Percentiles rank a stretch among this genome's conserved stretches.
Conservation (phyloP, 2,113 vertebrate species). For the Corydoras sp. region DNA sequence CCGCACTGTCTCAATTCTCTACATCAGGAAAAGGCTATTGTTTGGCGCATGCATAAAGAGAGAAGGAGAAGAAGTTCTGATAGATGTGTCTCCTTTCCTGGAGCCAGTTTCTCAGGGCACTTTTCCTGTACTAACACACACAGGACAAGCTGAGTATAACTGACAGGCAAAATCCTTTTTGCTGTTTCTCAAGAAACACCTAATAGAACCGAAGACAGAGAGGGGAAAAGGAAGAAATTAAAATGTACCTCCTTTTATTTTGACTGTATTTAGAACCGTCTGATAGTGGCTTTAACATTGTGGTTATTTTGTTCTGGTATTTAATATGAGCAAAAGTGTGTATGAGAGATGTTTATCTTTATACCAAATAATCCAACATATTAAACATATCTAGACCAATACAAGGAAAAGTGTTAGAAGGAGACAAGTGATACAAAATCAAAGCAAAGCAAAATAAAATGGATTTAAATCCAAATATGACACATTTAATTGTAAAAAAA, state of each 20-base stretch:
- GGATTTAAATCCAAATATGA: no score
- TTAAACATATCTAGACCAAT: no score
- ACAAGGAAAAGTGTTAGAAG: no score
- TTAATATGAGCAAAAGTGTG: neutral
- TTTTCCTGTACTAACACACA: conserved; percentile 52
- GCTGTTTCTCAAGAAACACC: conserved; percentile 16
- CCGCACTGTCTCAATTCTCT: conserved; percentile 39
- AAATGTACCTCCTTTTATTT: conserved; percentile 25
- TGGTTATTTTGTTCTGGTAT: no score
- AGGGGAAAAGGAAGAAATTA: conserved; percentile 25
- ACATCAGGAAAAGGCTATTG: conserved; percentile 82
- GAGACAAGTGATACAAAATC: no score
- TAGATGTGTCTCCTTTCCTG: conserved; percentile 82
- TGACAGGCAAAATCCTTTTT: conserved; percentile 10
- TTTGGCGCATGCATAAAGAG: conserved; percentile 65
- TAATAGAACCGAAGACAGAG: neutral
- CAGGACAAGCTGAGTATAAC: neutral
- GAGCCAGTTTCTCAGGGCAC: conserved; percentile 79
- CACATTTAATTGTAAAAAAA: no score
- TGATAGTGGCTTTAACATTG: no score
- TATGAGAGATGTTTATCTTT: neutral
- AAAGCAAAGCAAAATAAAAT: no score
- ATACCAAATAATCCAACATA: no score
- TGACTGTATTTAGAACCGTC: neutral
- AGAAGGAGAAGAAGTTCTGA: conserved; percentile 52